A percentile compares a stretch with the other conserved stretches of the same genome.
These are phyloP conservation scores for Platysternon megacephalum DNA, from an alignment of 2,113 vertebrate species.

Conservation along the genomic window DNA sequence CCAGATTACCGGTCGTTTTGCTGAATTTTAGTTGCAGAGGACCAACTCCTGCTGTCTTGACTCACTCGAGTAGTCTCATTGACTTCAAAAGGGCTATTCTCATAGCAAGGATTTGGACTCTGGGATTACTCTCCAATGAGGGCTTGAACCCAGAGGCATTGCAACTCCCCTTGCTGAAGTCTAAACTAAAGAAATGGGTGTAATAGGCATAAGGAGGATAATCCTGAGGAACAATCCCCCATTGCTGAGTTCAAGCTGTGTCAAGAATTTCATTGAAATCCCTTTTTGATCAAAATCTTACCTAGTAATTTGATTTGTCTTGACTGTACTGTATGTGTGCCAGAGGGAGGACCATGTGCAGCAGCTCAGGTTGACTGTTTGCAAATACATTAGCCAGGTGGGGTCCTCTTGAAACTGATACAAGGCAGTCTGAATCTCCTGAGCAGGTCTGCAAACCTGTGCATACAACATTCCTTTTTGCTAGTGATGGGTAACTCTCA, in stretches of 20 bases:
- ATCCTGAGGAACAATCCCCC: neutral
- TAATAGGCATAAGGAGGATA: neutral
- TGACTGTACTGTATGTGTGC: neutral
- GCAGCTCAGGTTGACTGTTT: neutral
- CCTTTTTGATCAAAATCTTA: neutral
- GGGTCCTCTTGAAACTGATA: neutral
- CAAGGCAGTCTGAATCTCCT: accelerated
- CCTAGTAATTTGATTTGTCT: neutral
- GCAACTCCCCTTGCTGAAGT: neutral
- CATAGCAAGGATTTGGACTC: neutral
- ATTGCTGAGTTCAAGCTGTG: neutral
- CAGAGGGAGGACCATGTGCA: accelerated
- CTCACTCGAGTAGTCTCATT: neutral
- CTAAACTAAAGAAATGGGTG: neutral
- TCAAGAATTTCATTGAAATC: neutral
- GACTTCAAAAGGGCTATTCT: neutral
- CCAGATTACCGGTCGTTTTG: neutral
- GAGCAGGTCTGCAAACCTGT: neutral
- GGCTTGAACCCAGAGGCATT: neutral
- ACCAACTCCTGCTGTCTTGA: neutral
- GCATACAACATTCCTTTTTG: neutral
- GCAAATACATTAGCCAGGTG: neutral
- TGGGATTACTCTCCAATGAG: neutral
- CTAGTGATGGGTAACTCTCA: neutral
- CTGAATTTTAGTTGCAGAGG: neutral